phyloP scores from a whole-genome alignment of 2,113 vertebrate genomes.

The Cyprinus carpio region DNA sequence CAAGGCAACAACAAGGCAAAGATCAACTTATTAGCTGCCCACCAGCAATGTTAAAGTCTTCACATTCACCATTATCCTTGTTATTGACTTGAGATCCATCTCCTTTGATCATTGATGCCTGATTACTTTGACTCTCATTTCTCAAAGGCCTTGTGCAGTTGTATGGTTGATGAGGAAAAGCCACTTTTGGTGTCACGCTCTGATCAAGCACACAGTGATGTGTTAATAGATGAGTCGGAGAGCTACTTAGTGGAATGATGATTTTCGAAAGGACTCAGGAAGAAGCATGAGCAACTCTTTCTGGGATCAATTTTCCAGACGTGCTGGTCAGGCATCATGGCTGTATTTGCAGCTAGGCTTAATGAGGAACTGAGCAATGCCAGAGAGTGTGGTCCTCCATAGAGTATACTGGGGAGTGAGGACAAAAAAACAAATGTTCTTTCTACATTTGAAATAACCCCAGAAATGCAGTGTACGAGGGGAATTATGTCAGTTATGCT shows the following conservation, averaged over 20 bases:
- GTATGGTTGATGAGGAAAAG: conserved; percentile 11
- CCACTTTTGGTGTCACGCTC: background rate
- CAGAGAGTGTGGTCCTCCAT: conserved; percentile 11
- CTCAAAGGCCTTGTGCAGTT: background rate
- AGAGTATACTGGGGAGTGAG: background rate
- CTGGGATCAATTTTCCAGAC: conserved; percentile 42
- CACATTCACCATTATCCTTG: background rate
- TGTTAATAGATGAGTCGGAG: conserved; percentile 26
- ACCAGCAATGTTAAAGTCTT: background rate
- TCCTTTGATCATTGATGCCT: background rate
- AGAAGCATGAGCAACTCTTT: conserved; percentile 30
- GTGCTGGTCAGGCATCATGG: conserved; percentile 45
- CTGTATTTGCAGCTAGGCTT: conserved; percentile 52
- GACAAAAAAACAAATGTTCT: background rate
- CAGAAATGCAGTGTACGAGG: background rate
- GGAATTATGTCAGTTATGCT: background rate
- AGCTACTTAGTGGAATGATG: conserved; percentile 7
- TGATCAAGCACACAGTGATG: conserved; percentile 33
- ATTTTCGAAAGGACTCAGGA: background rate
- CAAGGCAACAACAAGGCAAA: background rate
- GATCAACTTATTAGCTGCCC: background rate
- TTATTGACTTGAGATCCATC: conserved; percentile 10
- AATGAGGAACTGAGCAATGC: conserved; percentile 46
- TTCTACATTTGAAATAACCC: background rate
- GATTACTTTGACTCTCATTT: background rate